Evolutionary conservation across 2,797 vertebrate species (phyloP), one percentile per base, ranked within the genome.

Genomic region (Muscicapa striata): DNA sequence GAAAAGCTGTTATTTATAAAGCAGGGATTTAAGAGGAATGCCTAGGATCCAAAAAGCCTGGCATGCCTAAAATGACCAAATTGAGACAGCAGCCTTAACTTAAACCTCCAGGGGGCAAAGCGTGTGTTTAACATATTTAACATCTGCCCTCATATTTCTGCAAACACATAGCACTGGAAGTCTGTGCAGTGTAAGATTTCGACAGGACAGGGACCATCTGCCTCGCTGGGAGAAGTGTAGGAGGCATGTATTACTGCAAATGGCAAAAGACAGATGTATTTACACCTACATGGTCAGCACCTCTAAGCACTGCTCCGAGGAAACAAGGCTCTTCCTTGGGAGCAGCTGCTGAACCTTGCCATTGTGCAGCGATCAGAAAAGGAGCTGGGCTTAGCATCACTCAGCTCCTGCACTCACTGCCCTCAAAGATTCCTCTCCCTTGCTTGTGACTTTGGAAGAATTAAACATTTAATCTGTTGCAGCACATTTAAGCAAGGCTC

Each of bases 221-320:
- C 98, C 98, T 97, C 93, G 17, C 88, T 96, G 86, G 69, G 91
- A 95, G 96, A 98, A 97, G 97, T 96, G 96, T 89, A 98, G 94
- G 96, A 97, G 96, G 94, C 95, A 64, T 94, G 96, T 84, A 96
- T 95, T 93, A 87, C 97, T 96, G 94, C 96, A 97, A 97, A 98
- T 97, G 96, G 98, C 96, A 97, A 97, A 97, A 97, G 96, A 98
- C 98, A 98, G 98, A 98, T 99, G 98, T 98, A 98, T 98, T 99
- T 98, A 98, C 98, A 99, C 98, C 98, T 99, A 98, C 97, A 84
- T 98, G 98, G 98, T 98, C 98, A 98, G 97, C 98, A 98, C 98
- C 98, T 98, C 97, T 93, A 96, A 99, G 98, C 98, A 13, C 40
- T 34, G 97, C 97, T 98, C 89, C 90, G 96, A 98, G 97, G 98